These are phyloP conservation scores for Amiota minor DNA, from an alignment of 2,888 invertebrate species.

Conservation along the genomic window DNA sequence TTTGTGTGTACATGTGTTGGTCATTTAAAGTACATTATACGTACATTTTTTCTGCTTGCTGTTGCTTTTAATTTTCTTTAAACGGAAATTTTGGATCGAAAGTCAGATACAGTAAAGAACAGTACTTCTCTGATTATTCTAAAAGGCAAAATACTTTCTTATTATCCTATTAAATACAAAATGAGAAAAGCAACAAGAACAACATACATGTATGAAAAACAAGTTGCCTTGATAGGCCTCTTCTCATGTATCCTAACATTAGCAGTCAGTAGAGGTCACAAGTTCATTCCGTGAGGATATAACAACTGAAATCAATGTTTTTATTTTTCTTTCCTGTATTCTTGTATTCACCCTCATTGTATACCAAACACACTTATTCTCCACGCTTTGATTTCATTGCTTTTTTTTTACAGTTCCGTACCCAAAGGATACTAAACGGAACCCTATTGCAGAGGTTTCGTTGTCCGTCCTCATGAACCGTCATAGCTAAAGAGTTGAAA, in stretches of 20 bases:
- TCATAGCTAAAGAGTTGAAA: no score
- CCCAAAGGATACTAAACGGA: no score
- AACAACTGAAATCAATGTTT: constrained; percentile 62
- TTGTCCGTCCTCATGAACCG: no score
- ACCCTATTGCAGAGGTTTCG: no score
- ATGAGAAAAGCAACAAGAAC: constrained; percentile 40
- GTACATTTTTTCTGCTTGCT: neutral
- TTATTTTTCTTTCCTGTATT: constrained; percentile 37
- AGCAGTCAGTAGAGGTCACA: no score
- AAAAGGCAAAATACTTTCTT: constrained; percentile 50
- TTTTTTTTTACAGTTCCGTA: neutral
- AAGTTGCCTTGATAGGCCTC: constrained; percentile 33
- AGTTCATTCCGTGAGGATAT: constrained; percentile 24
- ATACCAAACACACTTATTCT: neutral
- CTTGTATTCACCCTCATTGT: neutral
- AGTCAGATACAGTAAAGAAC: no score
- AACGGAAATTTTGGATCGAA: no score
- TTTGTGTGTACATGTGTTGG: neutral
- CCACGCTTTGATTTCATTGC: neutral
- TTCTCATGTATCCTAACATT: constrained; percentile 35
- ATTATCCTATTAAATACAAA: constrained; percentile 62
- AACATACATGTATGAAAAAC: constrained; percentile 32
- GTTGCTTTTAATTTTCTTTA: neutral
- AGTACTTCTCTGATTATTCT: no score
- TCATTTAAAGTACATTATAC: constrained; percentile 19